Base-by-base conservation (phyloP, 2,113 vertebrate species). In the Apus apus region DNA sequence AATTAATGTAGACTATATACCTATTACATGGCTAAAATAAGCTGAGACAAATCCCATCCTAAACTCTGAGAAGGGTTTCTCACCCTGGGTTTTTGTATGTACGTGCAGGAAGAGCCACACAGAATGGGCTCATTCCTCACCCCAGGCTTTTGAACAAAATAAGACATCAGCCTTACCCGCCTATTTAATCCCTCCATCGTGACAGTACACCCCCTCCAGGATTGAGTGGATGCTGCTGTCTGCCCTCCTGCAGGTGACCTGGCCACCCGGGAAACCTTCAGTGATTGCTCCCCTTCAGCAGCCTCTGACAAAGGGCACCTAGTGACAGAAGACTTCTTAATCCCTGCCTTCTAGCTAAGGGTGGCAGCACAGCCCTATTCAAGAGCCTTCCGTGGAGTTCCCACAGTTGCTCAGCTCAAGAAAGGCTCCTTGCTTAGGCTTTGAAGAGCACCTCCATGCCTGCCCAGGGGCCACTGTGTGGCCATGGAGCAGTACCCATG, bases 401-500 rank as follows among this genome's bases (percentile, higher is more conserved):
- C 25, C 32, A 29, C 32, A 34, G 30, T 13, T 46, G 21, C 46
- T 51, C n/a, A 34, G 1, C 40, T 80, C 56, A 15, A 29, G 40
- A 51, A 29, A 40, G 48, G 4, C 29, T 66, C 16, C 70, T 20
- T 23, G 7, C 4, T 19, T 9, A 60, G 65, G 48, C 38, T 84
- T n/a, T 2, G 11, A 25, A 40, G 62, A 77, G 2, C 8, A 57
- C 6, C 32, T 48, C 80, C 53, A 9, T 11, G 51, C 16, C 20
- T 7, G 15, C 8, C 62, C 64, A 4, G 32, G 34, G 50, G 22
- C 40, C 64, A n/a, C 40, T 46, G 40, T 6, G 30, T 1, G 27
- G 43, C 48, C n/a, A 17, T 2, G 1, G 19, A 57, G 27, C 0
- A 0, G 9, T 30, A 60, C 30, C 36, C 0, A 0, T 34, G 53